Percentiles rank a stretch among this genome's conserved stretches.
Evolutionary conservation across 1,140 invertebrate species (phyloP).

Genomic region (Cryptotermes secundus): DNA sequence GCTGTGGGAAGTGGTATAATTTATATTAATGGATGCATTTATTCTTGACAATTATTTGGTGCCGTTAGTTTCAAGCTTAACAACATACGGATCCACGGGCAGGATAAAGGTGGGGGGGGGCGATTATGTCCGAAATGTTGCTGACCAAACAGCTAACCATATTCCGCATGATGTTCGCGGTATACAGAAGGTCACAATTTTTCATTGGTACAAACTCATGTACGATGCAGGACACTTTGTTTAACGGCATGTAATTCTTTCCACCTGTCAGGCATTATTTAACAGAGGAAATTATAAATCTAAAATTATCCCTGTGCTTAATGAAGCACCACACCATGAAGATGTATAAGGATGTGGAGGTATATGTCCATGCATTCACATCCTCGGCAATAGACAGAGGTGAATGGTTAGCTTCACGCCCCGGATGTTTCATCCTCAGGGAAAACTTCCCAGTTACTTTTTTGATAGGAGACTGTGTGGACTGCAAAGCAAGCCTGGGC

Average conservation of each 20-base stretch:
- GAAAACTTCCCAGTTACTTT: too few relatives aligned
- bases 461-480: too few relatives aligned
- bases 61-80: background rate
- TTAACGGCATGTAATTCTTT: background rate
- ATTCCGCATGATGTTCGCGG: background rate
- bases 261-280: background rate
- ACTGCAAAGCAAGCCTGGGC: too few relatives aligned
- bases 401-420: too few relatives aligned
- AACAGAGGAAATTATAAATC: background rate
- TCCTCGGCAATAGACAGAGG: too few relatives aligned
- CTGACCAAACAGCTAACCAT: background rate
- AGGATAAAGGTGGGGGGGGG: background rate
- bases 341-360: too few relatives aligned
- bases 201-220: background rate
- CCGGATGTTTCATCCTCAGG: too few relatives aligned
- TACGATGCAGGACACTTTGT: background rate
- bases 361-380: too few relatives aligned
- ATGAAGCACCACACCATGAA: too few relatives aligned
- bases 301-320: too few relatives aligned
- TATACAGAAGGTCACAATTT: background rate
- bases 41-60: background rate
- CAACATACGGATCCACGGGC: background rate
- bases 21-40: conserved; percentile 14
- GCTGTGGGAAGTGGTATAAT: background rate
- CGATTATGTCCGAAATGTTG: background rate